Conservation (phyloP, 2,113 vertebrate species). For the Amphiprion ocellaris region DNA sequence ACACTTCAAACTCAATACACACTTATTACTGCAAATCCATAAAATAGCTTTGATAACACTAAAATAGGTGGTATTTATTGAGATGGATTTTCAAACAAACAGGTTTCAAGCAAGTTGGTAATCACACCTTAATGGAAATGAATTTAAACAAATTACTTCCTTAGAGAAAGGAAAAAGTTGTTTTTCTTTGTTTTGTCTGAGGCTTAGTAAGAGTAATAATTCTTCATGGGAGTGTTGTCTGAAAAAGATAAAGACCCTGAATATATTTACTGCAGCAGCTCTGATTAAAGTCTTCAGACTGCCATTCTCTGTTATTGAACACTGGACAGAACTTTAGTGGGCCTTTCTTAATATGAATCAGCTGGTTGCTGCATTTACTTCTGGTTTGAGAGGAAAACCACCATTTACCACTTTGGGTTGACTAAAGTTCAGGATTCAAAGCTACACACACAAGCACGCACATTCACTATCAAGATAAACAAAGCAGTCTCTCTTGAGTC, state of each 20-base stretch:
- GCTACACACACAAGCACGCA: conserved; percentile 15
- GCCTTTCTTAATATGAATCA: neutral
- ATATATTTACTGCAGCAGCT: neutral
- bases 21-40: neutral
- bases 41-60: neutral
- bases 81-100: neutral
- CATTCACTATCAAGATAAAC: conserved; percentile 48
- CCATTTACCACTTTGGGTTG: neutral
- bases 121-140: neutral
- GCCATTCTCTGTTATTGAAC: neutral
- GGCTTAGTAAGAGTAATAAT: neutral
- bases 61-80: neutral
- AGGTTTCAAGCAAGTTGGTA: neutral
- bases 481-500: conserved; percentile 45
- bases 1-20: neutral
- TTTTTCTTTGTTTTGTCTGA: neutral
- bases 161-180: too few relatives aligned
- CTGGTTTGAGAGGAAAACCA: conserved; percentile 19
- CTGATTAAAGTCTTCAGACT: neutral
- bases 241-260: neutral
- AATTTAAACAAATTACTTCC: neutral
- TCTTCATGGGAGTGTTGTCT: neutral
- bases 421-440: neutral
- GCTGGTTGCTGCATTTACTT: neutral
- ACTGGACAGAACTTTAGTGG: neutral